A percentile compares a stretch with the other conserved stretches of the same genome.
Evolutionary conservation across 2,797 vertebrate species (phyloP).

Genomic region (Hylomyscus alleni): DNA sequence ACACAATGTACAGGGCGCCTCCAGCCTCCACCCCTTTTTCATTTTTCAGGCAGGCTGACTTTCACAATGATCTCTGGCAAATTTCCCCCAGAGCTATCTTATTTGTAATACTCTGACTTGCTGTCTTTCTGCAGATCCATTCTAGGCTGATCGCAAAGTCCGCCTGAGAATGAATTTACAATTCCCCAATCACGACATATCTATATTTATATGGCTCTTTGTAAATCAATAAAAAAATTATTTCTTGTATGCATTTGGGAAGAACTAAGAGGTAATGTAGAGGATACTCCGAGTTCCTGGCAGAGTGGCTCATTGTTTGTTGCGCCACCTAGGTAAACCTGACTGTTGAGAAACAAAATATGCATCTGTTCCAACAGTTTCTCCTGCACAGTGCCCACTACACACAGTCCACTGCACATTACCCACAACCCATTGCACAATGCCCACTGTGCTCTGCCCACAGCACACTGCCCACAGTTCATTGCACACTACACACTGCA

Average conservation of each 20-base stretch:
- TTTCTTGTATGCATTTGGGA: slow-evolving; percentile 52
- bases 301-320: neutral
- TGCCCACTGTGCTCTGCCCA: neutral
- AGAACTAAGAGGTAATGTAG: slow-evolving; percentile 32
- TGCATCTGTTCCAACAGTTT: neutral
- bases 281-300: neutral
- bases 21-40: neutral
- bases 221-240: slow-evolving; percentile 74
- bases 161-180: slow-evolving; percentile 63
- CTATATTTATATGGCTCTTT: slow-evolving; percentile 71
- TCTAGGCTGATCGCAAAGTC: slow-evolving; percentile 49
- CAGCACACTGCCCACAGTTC: no score
- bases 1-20: neutral
- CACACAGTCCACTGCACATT: no score
- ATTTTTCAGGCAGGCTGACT: slow-evolving; percentile 66
- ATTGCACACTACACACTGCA: no score
- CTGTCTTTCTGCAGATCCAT: slow-evolving; percentile 60
- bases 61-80: slow-evolving; percentile 75
- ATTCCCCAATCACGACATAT: slow-evolving; percentile 23
- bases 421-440: no score
- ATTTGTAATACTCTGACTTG: slow-evolving; percentile 64
- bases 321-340: neutral
- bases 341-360: slow-evolving; percentile 26
- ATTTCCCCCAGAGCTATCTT: slow-evolving; percentile 73
- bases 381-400: neutral